Evolutionary conservation across 2,113 vertebrate genomes (phyloP).

Genomic region (Leuciscus idus): DNA sequence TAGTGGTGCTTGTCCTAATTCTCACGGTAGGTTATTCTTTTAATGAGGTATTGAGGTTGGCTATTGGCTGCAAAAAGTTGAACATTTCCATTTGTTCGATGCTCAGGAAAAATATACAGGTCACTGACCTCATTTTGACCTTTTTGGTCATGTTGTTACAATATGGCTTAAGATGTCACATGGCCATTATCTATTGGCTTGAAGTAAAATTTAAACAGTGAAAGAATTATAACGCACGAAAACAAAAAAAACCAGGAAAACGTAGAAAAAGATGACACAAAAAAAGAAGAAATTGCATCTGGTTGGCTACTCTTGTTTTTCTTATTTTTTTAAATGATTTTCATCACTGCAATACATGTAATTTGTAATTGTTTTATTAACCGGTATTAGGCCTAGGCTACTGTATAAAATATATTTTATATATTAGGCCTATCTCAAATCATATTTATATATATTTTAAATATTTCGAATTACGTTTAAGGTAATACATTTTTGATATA

Average conservation of each 20-base stretch:
- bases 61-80: neutral
- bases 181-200: neutral
- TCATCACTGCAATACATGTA: no score
- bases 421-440: no score
- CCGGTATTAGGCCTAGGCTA: no score
- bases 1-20: neutral
- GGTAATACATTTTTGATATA: neutral
- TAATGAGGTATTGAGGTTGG: neutral
- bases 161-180: neutral
- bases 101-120: neutral
- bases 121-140: constrained; percentile 3
- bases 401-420: no score
- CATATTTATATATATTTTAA: no score
- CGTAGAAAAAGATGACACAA: no score
- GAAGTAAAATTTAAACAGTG: neutral
- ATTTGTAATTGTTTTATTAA: no score
- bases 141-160: neutral
- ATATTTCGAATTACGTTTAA: neutral
- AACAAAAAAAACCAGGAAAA: no score
- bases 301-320: no score
- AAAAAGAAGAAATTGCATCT: no score
- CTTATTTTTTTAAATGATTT: no score
- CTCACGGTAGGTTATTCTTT: neutral
- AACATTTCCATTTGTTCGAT: neutral
- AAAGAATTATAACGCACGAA: neutral